These are phyloP conservation scores for Cerastoderma edule DNA, from an alignment of 2,888 invertebrate species.

Conservation along the genomic window DNA sequence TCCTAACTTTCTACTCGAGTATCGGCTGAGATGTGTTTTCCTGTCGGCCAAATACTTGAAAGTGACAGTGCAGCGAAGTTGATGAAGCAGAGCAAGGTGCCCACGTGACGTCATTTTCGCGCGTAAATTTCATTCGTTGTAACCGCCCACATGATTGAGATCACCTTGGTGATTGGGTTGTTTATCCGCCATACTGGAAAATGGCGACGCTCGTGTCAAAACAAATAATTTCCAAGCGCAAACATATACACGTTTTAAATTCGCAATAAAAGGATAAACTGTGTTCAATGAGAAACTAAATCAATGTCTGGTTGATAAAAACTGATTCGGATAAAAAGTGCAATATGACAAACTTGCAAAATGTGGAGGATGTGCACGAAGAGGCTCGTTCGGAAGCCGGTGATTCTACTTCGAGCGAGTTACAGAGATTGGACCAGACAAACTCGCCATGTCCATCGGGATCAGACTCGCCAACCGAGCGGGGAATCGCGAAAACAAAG, in stretches of 20 bases:
- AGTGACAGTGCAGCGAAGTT: background rate
- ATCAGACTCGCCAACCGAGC: constrained; percentile 63
- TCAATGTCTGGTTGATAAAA: background rate
- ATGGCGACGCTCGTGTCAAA: constrained; percentile 48
- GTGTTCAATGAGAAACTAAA: background rate
- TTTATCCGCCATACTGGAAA: constrained; percentile 68
- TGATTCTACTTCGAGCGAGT: constrained; percentile 69
- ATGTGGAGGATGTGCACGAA: constrained; percentile 48
- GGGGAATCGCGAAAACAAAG: constrained; percentile 70
- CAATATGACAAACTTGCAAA: constrained; percentile 56
- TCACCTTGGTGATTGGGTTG: constrained; percentile 71
- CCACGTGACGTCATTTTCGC: constrained; percentile 26
- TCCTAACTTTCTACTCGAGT: too few species aligned
- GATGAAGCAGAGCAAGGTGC: constrained; percentile 32
- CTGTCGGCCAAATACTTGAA: background rate
- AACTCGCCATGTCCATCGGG: constrained; percentile 62
- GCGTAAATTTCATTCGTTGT: constrained; percentile 12
- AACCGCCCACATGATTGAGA: constrained; percentile 22
- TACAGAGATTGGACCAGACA: constrained; percentile 61
- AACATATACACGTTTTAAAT: background rate
- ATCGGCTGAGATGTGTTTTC: constrained; percentile 6
- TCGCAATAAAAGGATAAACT: background rate
- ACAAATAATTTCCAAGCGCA: constrained; percentile 6
- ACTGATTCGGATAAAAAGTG: background rate
- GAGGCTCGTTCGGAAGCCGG: constrained; percentile 54